These are phyloP conservation scores for Alcis repandata DNA, from an alignment of 2,888 invertebrate genomes.

Conservation along the genomic window DNA sequence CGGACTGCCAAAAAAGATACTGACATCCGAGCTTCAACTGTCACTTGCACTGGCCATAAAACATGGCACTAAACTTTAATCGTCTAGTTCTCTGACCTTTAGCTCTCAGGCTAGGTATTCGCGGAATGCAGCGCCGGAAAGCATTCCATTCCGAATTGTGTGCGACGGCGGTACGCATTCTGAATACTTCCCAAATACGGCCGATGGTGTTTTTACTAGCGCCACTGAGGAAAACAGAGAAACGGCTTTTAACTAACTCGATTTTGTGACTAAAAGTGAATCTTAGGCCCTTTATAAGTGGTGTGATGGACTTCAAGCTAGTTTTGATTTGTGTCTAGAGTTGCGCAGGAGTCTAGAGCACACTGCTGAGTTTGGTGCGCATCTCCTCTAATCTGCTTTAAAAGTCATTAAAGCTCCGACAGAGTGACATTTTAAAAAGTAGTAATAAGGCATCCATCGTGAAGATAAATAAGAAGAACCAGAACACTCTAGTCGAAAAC, in stretches of 20 bases:
- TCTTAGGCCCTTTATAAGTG: background rate
- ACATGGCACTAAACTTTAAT: constrained; percentile 9
- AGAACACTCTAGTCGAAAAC: too few species aligned
- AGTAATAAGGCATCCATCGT: too few species aligned
- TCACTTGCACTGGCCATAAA: background rate
- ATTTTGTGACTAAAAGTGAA: background rate
- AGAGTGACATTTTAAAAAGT: too few species aligned
- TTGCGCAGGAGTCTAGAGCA: too few species aligned
- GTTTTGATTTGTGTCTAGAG: too few species aligned
- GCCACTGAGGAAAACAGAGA: background rate
- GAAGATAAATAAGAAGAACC: too few species aligned
- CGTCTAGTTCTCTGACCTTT: constrained; percentile 26
- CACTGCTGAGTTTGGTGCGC: too few species aligned
- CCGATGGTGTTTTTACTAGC: constrained; percentile 34
- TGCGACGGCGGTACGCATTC: constrained; percentile 23
- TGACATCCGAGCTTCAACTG: too few species aligned
- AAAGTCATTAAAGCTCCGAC: too few species aligned
- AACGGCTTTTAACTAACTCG: background rate
- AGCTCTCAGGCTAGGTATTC: constrained; percentile 16
- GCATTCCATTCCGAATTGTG: constrained; percentile 33
- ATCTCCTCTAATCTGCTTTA: too few species aligned
- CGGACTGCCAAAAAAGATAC: too few species aligned
- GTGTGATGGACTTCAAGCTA: too few species aligned
- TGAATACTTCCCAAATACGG: constrained; percentile 31
- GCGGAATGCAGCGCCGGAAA: constrained; percentile 36